phyloP scores from a whole-genome alignment of 2,797 vertebrate species.

The Perodicticus potto region DNA sequence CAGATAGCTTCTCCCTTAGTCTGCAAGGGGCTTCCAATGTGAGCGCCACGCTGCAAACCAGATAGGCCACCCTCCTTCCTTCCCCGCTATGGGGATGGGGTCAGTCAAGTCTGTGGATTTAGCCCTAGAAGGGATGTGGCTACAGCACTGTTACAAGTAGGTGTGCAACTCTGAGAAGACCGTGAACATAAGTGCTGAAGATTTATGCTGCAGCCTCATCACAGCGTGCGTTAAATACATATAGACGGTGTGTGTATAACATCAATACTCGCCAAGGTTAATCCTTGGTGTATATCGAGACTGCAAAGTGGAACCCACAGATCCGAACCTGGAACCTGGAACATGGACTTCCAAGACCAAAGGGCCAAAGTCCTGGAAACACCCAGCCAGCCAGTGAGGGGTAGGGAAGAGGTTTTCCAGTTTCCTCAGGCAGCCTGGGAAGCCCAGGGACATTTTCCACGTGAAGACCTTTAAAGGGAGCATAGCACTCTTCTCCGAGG shows the following conservation, averaged over 20 bases:
- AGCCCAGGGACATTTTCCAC: neutral
- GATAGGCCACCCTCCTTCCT: neutral
- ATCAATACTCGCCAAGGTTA: neutral
- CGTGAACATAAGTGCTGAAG: neutral
- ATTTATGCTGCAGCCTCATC: neutral
- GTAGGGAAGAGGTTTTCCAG: neutral
- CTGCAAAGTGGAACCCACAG: neutral
- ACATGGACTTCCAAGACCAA: neutral
- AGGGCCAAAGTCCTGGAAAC: neutral
- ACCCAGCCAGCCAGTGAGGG: neutral
- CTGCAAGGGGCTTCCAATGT: neutral
- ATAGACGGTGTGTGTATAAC: neutral
- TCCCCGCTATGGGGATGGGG: neutral
- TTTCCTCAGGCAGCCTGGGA: neutral
- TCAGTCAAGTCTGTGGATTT: neutral
- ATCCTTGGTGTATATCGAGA: neutral
- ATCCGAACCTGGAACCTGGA: neutral
- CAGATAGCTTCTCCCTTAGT: neutral
- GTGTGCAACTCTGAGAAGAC: neutral
- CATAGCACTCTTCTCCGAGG: neutral
- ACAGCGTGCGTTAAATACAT: neutral
- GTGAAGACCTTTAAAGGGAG: neutral
- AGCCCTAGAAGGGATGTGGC: neutral
- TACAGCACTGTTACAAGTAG: neutral
- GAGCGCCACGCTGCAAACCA: neutral